phyloP scores from a whole-genome alignment of 2,888 invertebrate genomes.

The Dicyrtomina minuta region DNA sequence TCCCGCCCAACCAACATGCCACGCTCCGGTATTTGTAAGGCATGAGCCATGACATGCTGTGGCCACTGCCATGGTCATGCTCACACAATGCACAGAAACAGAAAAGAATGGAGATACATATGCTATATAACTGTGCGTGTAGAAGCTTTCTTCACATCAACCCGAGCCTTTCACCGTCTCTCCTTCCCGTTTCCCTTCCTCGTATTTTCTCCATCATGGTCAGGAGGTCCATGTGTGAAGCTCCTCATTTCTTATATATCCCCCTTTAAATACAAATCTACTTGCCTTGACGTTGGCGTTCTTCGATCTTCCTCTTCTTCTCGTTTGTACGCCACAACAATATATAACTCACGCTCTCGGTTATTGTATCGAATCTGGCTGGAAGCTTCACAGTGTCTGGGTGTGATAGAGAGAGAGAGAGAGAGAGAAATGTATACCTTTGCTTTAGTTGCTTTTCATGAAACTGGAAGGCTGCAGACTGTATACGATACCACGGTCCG shows the following conservation, averaged over 20 bases:
- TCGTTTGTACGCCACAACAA: neutral
- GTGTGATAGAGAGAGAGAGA: neutral
- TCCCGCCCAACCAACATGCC: constrained; percentile 10
- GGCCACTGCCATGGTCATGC: too few species aligned
- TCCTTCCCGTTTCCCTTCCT: neutral
- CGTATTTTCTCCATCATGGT: neutral
- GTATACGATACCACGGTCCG: neutral
- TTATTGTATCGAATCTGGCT: neutral
- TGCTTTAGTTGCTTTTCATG: too few species aligned
- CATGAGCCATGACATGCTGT: neutral
- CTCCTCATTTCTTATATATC: neutral
- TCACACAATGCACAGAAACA: too few species aligned
- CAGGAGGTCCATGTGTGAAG: neutral
- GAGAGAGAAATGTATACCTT: neutral
- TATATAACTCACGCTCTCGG: neutral
- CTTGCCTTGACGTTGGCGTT: neutral
- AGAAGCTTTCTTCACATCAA: neutral
- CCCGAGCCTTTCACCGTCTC: neutral
- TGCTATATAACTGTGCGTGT: neutral
- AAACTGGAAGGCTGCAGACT: neutral
- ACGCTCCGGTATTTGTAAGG: neutral
- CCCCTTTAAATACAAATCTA: neutral
- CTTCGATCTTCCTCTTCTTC: constrained; percentile 14
- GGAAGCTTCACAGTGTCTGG: neutral
- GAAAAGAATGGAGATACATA: too few species aligned